A percentile compares a stretch with the other conserved stretches of the same genome.
These are phyloP conservation scores for Drosophila mimetica DNA, from an alignment of 2,888 invertebrate genomes.

Conservation along the genomic window DNA sequence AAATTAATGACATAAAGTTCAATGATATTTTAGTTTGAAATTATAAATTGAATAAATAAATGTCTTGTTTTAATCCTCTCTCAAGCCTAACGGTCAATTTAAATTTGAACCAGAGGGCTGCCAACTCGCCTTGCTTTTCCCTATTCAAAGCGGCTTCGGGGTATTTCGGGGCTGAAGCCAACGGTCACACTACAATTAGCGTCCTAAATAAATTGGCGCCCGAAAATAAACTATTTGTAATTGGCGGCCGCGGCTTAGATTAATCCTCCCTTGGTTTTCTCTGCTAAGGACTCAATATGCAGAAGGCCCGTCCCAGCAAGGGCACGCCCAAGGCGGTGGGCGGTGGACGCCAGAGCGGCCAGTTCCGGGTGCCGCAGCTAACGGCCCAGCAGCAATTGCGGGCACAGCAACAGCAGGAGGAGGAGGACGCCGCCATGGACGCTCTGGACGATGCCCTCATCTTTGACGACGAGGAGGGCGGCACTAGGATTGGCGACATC, in stretches of 20 bases:
- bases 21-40: no score
- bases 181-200: slow-evolving; percentile 9
- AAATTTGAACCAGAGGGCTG: not conserved
- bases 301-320: slow-evolving; percentile 43
- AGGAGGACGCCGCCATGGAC: slow-evolving; percentile 58
- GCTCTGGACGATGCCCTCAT: slow-evolving; percentile 77
- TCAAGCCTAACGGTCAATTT: not conserved
- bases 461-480: slow-evolving; percentile 87
- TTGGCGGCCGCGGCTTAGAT: not conserved
- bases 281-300: not conserved
- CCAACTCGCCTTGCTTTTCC: not conserved
- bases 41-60: no score
- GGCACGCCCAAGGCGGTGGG: slow-evolving; percentile 45
- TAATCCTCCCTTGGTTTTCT: not conserved
- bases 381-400: slow-evolving; percentile 47
- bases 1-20: no score
- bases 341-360: slow-evolving; percentile 42
- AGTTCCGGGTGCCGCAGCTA: slow-evolving; percentile 33
- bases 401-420: slow-evolving; percentile 48
- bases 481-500: slow-evolving; percentile 90
- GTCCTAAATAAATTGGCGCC: slow-evolving; percentile 51
- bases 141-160: not conserved
- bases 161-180: not conserved
- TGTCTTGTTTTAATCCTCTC: no score
- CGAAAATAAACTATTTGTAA: slow-evolving; percentile 32